Evolutionary conservation across 1,140 invertebrate species (phyloP).

Genomic region (Temnothorax nylanderi): DNA sequence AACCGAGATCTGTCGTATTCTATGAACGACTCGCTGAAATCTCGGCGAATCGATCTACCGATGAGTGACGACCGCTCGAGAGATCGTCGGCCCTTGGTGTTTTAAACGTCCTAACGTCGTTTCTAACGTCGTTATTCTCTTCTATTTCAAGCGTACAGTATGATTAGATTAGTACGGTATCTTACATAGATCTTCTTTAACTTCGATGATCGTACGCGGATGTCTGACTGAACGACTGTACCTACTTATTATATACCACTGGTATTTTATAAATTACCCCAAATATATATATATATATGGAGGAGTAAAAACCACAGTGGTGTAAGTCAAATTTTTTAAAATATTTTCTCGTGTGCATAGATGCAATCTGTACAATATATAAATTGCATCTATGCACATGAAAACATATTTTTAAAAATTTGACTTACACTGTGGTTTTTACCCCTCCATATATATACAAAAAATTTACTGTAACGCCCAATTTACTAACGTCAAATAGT

Average conservation of each 20-base stretch:
- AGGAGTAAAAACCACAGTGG: too few species aligned
- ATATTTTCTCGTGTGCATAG: too few species aligned
- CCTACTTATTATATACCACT: background rate
- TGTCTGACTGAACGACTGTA: background rate
- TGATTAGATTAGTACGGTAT: conserved; percentile 11
- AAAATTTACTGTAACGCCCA: background rate
- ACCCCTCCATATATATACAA: background rate
- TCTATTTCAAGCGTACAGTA: background rate
- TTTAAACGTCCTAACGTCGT: background rate
- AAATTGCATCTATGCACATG: too few species aligned
- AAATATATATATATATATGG: too few species aligned
- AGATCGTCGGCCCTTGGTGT: background rate
- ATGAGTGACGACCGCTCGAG: conserved; percentile 17
- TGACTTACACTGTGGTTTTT: too few species aligned
- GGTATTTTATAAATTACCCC: background rate
- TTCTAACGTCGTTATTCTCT: background rate
- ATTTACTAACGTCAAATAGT: background rate
- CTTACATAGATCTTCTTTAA: background rate
- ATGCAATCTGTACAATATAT: too few species aligned
- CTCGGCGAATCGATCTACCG: conserved; percentile 28
- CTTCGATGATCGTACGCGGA: background rate
- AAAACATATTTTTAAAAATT: too few species aligned
- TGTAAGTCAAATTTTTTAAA: too few species aligned
- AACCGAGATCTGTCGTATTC: conserved; percentile 56
- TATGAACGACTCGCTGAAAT: conserved; percentile 55